Percentiles rank a stretch among this genome's conserved stretches.
phyloP scores from a whole-genome alignment of 2,797 vertebrate genomes.

The Sebastes minor region DNA sequence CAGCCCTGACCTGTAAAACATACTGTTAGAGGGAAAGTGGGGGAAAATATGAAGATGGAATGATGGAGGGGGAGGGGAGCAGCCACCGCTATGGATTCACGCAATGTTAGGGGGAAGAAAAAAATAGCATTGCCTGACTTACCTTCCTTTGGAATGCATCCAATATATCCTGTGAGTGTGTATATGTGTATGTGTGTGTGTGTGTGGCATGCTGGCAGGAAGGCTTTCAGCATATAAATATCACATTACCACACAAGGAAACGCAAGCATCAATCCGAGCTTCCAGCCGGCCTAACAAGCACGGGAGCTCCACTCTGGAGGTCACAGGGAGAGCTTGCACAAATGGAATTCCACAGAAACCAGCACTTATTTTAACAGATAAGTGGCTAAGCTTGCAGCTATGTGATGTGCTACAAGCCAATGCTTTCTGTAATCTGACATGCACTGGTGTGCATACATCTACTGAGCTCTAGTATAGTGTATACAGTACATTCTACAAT shows the following conservation, averaged over 20 bases:
- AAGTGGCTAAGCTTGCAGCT: slow-evolving; percentile 60
- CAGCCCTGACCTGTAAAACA: slow-evolving; percentile 71
- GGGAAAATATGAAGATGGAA: slow-evolving; percentile 40
- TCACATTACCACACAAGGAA: slow-evolving; percentile 87
- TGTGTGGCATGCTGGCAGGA: slow-evolving; percentile 72
- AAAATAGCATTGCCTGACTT: slow-evolving; percentile 62
- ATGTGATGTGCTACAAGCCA: slow-evolving; percentile 55
- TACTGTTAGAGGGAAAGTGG: slow-evolving; percentile 43
- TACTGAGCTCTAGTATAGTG: not conserved
- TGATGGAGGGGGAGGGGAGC: slow-evolving; percentile 18
- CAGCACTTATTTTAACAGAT: slow-evolving; percentile 68
- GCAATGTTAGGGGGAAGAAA: slow-evolving; percentile 37
- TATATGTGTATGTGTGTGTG: slow-evolving; percentile 41
- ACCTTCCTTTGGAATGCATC: slow-evolving; percentile 73
- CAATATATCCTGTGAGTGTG: slow-evolving; percentile 63
- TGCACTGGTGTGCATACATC: slow-evolving; percentile 38
- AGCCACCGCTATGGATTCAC: slow-evolving; percentile 51
- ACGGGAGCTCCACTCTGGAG: slow-evolving; percentile 69
- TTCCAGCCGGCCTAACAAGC: slow-evolving; percentile 78
- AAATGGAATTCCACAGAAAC: slow-evolving; percentile 77
- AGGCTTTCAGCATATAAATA: slow-evolving; percentile 85
- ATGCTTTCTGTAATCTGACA: slow-evolving; percentile 45
- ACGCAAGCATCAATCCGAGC: slow-evolving; percentile 77
- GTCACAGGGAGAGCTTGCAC: slow-evolving; percentile 70
- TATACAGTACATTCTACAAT: not conserved